These are phyloP conservation scores for Agrotis puta DNA, from an alignment of 2,888 invertebrate species.

Conservation along the genomic window DNA sequence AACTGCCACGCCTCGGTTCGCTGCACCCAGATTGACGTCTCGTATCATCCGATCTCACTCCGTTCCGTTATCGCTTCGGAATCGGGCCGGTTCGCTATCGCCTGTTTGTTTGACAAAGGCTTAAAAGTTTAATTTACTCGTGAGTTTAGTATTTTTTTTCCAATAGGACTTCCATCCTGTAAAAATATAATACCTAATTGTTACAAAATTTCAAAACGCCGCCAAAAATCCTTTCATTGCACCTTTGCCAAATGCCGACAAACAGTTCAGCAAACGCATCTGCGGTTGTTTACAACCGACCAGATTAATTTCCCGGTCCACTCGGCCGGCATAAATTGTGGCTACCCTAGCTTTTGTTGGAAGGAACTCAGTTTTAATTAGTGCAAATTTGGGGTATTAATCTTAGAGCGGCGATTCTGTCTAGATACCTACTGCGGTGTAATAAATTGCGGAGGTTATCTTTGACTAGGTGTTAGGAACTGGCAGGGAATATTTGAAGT, in stretches of 20 bases:
- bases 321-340: conserved; percentile 74
- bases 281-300: conserved; percentile 69
- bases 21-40: too few relatives aligned
- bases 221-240: conserved; percentile 19
- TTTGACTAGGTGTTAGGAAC: background rate
- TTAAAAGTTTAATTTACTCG: too few relatives aligned
- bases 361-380: conserved; percentile 72
- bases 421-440: conserved; percentile 38
- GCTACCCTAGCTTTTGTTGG: conserved; percentile 69
- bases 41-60: too few relatives aligned
- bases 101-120: too few relatives aligned
- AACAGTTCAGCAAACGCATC: conserved; percentile 42
- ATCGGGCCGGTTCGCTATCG: too few relatives aligned
- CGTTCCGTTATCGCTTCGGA: too few relatives aligned
- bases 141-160: too few relatives aligned
- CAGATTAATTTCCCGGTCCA: conserved; percentile 76
- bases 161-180: too few relatives aligned
- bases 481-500: background rate
- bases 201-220: too few relatives aligned
- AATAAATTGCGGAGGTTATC: conserved; percentile 44
- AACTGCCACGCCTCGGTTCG: too few relatives aligned
- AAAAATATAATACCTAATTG: too few relatives aligned
- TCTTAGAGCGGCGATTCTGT: conserved; percentile 48
- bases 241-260: conserved; percentile 36
- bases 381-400: conserved; percentile 67